Evolutionary conservation across 2,113 vertebrate genomes (phyloP).

Genomic region (Callopanchax toddi): DNA sequence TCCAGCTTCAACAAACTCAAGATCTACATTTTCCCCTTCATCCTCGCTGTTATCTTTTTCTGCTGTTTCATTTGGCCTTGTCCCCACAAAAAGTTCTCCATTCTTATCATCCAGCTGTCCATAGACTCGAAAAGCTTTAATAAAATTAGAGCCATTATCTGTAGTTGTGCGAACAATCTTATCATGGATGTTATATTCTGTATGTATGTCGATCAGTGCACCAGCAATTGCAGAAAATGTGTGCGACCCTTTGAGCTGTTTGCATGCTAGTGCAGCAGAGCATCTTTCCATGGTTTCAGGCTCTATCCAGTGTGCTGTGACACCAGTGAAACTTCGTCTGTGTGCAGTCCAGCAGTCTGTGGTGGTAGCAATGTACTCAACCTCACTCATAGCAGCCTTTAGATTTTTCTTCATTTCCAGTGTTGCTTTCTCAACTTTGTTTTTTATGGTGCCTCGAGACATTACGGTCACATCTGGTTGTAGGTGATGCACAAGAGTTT

Average conservation of each 20-base stretch:
- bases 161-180: not conserved
- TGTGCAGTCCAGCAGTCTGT: conserved; percentile 2
- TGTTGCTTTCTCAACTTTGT: conserved; percentile 1
- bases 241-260: not conserved
- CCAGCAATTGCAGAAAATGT: not conserved
- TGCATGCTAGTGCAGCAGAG: not conserved
- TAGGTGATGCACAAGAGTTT: conserved; percentile 9
- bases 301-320: conserved; percentile 8
- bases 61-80: not conserved
- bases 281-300: not conserved
- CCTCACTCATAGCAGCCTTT: not conserved
- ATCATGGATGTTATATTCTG: not conserved
- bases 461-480: conserved; percentile 1
- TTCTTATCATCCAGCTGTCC: not conserved
- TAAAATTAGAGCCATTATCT: conserved; percentile 3
- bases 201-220: not conserved
- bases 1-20: not conserved
- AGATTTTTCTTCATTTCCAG: not conserved
- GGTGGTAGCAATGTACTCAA: not conserved
- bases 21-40: not conserved
- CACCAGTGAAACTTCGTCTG: conserved; percentile 4
- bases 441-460: not conserved
- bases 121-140: not conserved
- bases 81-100: not conserved
- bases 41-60: not conserved